phyloP scores from a whole-genome alignment of 1,140 invertebrate species.

The Halictus rubicundus region DNA sequence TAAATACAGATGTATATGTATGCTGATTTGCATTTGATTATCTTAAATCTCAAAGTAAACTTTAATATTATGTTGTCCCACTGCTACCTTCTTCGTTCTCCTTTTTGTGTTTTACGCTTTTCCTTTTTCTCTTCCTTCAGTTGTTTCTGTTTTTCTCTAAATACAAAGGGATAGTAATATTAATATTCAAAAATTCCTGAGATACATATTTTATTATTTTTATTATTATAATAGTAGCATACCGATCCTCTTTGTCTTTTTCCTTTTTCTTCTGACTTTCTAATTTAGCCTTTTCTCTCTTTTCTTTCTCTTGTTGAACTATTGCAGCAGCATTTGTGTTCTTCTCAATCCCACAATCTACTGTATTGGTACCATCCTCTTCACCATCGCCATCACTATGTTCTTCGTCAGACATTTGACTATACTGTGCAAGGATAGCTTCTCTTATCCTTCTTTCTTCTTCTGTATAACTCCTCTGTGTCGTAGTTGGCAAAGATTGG shows the following conservation, averaged over 20 bases:
- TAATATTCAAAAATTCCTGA: not conserved
- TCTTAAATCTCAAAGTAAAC: constrained; percentile 45
- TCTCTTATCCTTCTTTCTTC: constrained; percentile 90
- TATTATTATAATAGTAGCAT: constrained; percentile 29
- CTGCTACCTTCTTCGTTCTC: constrained; percentile 91
- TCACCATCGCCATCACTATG: constrained; percentile 81
- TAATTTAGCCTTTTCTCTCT: constrained; percentile 87
- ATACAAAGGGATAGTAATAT: constrained; percentile 63
- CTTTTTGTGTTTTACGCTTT: constrained; percentile 92
- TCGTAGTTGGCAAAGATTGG: constrained; percentile 85
- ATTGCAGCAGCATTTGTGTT: constrained; percentile 90
- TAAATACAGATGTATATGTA: constrained; percentile 58
- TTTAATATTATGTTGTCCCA: constrained; percentile 27
- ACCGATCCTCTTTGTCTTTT: constrained; percentile 94
- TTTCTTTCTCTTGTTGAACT: constrained; percentile 87
- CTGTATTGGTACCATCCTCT: constrained; percentile 75
- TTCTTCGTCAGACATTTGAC: constrained; percentile 87
- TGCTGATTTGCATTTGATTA: constrained; percentile 46
- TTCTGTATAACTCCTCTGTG: constrained; percentile 86
- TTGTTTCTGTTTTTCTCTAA: constrained; percentile 92
- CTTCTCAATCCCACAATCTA: constrained; percentile 83
- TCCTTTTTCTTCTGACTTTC: constrained; percentile 92
- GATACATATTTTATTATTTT: not conserved
- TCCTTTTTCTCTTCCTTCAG: constrained; percentile 92
- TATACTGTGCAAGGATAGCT: constrained; percentile 91